Base-by-base conservation (phyloP, 2,888 invertebrate species). In the Deilephila elpenor region DNA sequence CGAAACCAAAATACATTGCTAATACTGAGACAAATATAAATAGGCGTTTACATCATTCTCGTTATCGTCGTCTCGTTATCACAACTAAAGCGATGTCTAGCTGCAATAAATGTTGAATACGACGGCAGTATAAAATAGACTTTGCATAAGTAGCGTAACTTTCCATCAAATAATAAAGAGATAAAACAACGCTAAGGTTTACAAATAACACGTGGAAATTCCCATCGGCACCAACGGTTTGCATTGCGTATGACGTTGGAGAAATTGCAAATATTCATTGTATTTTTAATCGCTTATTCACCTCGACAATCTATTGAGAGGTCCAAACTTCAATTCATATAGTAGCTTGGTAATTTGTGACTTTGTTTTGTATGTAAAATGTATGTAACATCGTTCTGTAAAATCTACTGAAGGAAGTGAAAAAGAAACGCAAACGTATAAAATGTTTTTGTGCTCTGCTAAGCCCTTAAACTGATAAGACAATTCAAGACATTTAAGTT, bases 131-230 rank as follows among this genome's bases (percentile, higher is more conserved):
- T 56, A 20, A 53, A 32, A 64, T 67, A 67, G 34, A 62, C 62
- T 59, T 72, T 67, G 19, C 20, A 44, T 44, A 44, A 67, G 17
- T 4, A 44, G 5, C n/a, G 34, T 37, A 71, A 59, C 20, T 71
- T 59, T 71, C 25, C 44, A 59, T 71, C 53, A 73, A 59, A 67
- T 60, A 60, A 67, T 67, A 51, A 67, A 51, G 25, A 25, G 67
- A 67, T 67, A 67, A 67, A 67, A 51, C 67, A 51, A 51, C 44
- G 20, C 67, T 51, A 44, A 25, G 6, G 51, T 51, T 64, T 25
- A 51, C 51, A 67, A 67, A 67, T 67, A 25, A 44, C 64, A 14
- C 25, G 17, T 67, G 67, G 67, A 67, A 67, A 67, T 67, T 25
- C 25, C 67, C 67, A 25, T 11, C 7, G 67, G 17, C 25, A 25